phyloP scores from a whole-genome alignment of 2,888 invertebrate genomes.

The Scrobipalpa atriplicella region DNA sequence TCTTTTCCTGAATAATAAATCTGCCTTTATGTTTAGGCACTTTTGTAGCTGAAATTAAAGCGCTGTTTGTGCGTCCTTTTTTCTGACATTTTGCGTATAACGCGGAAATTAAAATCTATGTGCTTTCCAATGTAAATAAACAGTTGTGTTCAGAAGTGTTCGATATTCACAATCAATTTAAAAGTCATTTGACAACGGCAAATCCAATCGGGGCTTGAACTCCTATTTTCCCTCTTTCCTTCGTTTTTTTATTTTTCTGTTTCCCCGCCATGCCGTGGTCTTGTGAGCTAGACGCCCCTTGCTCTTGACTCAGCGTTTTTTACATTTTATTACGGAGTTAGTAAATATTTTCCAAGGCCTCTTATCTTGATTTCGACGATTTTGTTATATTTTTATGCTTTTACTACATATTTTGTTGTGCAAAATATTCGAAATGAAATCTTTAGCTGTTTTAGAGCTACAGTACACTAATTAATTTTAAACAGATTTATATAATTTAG shows the following conservation, averaged over 20 bases:
- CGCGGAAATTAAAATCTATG: slow-evolving; percentile 27
- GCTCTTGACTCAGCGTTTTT: slow-evolving; percentile 79
- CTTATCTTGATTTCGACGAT: slow-evolving; percentile 62
- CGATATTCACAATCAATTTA: slow-evolving; percentile 78
- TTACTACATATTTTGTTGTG: slow-evolving; percentile 11
- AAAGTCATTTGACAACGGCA: slow-evolving; percentile 79
- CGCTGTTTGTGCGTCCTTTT: slow-evolving; percentile 16
- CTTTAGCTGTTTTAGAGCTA: background rate
- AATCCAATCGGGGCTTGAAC: slow-evolving; percentile 76
- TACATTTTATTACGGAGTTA: slow-evolving; percentile 76
- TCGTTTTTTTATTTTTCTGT: slow-evolving; percentile 57
- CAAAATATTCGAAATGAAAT: background rate
- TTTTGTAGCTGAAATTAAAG: slow-evolving; percentile 33
- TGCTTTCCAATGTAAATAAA: slow-evolving; percentile 38
- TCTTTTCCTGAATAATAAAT: slow-evolving; percentile 68
- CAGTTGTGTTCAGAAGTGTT: slow-evolving; percentile 63
- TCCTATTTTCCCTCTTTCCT: slow-evolving; percentile 66
- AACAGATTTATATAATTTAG: background rate
- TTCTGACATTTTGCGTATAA: slow-evolving; percentile 30
- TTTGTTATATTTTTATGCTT: slow-evolving; percentile 41
- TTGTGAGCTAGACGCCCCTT: slow-evolving; percentile 77
- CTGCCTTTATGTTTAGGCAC: slow-evolving; percentile 48
- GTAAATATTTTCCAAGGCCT: slow-evolving; percentile 77
- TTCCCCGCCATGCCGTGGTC: slow-evolving; percentile 74
- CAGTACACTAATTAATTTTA: background rate